phyloP scores from a whole-genome alignment of 2,797 vertebrate genomes.

The Balearica regulorum region DNA sequence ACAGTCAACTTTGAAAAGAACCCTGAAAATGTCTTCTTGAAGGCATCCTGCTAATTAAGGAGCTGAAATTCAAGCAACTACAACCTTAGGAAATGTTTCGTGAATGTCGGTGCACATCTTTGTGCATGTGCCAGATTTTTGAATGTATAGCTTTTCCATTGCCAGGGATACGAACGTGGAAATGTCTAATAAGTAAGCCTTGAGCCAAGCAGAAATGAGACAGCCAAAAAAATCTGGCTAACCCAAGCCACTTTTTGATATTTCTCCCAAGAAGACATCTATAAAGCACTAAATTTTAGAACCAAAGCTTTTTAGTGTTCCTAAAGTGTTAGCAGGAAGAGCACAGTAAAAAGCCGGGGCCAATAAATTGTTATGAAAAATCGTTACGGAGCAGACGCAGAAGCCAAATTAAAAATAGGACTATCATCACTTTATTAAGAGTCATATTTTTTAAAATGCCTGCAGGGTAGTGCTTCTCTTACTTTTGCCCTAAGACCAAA shows the following conservation, averaged over 20 bases:
- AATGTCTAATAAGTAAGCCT: constrained; percentile 29
- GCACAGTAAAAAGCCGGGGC: neutral
- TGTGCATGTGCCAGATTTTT: constrained; percentile 34
- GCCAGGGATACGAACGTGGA: neutral
- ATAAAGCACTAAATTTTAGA: constrained; percentile 30
- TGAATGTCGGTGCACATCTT: neutral
- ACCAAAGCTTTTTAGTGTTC: neutral
- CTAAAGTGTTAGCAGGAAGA: constrained; percentile 23
- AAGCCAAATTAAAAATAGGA: constrained; percentile 61
- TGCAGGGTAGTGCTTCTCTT: neutral
- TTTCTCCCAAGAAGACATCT: constrained; percentile 25
- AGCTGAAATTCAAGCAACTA: constrained; percentile 24
- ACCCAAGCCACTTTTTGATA: neutral
- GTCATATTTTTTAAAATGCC: neutral
- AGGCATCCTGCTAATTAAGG: constrained; percentile 32
- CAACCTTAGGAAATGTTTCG: constrained; percentile 25
- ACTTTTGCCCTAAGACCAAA: neutral
- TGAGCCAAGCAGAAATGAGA: constrained; percentile 47
- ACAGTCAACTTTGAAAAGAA: neutral
- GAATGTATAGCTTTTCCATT: neutral
- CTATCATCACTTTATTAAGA: constrained; percentile 43
- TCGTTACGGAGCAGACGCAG: constrained; percentile 3
- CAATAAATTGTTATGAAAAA: constrained; percentile 48
- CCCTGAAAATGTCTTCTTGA: neutral
- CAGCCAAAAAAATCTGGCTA: constrained; percentile 41